phyloP scores from a whole-genome alignment of 1,140 invertebrate species.

The Drosophila malerkotliana region DNA sequence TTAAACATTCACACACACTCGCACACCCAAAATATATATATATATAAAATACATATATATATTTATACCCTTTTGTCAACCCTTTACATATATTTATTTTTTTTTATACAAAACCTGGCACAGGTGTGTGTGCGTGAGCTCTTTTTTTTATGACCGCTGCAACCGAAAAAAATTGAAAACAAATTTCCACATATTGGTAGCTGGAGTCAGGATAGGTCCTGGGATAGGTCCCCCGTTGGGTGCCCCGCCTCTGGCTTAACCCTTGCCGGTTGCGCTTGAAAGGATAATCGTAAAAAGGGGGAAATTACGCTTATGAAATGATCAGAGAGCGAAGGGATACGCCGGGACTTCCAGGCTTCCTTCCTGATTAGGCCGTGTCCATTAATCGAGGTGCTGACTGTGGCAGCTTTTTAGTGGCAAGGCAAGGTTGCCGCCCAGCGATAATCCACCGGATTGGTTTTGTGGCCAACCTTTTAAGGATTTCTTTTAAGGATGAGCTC shows the following conservation, averaged over 20 bases:
- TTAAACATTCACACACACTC: slow-evolving; percentile 34
- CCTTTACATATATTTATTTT: slow-evolving; percentile 37
- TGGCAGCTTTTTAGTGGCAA: slow-evolving; percentile 44
- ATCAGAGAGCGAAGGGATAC: slow-evolving; percentile 29
- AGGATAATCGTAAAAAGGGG: slow-evolving; percentile 72
- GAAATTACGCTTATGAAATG: slow-evolving; percentile 71
- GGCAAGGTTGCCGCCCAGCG: background rate
- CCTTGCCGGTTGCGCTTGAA: slow-evolving; percentile 47
- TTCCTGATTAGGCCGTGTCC: slow-evolving; percentile 50
- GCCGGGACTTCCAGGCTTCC: background rate
- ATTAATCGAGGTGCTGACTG: slow-evolving; percentile 56
- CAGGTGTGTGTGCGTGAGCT: slow-evolving; percentile 42
- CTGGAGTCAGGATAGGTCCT: slow-evolving; percentile 8
- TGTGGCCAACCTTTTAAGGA: background rate
- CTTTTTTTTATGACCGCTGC: slow-evolving; percentile 68
- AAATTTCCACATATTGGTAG: slow-evolving; percentile 75
- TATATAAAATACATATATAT: slow-evolving; percentile 5
- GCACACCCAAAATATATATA: background rate
- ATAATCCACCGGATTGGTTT: background rate
- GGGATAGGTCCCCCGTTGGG: background rate
- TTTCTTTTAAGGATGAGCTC: no score
- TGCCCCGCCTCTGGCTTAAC: background rate
- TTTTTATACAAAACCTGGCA: slow-evolving; percentile 8
- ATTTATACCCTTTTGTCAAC: slow-evolving; percentile 40
- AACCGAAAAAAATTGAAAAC: slow-evolving; percentile 77